Base-by-base conservation (phyloP, 2,888 invertebrate genomes). In the Ypsolopha scabrella region DNA sequence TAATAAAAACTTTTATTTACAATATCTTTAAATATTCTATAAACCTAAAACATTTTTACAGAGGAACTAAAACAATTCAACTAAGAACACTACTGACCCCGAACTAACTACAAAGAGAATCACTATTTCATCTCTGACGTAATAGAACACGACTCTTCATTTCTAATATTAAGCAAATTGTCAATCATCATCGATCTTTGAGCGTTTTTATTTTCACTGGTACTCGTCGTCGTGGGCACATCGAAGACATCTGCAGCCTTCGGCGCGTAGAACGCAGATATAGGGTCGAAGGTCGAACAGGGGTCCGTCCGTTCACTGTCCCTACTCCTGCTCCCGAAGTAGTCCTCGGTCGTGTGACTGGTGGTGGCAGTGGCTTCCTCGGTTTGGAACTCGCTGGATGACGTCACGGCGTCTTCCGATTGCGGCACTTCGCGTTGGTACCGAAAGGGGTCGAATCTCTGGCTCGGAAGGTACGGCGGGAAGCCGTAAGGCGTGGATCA, bases 401-500 rank as follows among this genome's bases (percentile, higher is more conserved):
- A 85, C 57, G 86, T 86, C 55, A 85, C 85, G 2, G 75, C 74
- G 60, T 86, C 86, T 56, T 86, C 85, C n/a, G 79, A 70, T 61
- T 74, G 78, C 52, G 69, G 61, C 54, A 58, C 62, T 8, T 80
- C 83, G 34, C 80, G 72, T 57, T 69, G 70, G 65, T 73, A 79
- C 67, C 82, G 64, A 65, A 81, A 75, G 53, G 72, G 67, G 69
- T 85, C 79, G 73, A 86, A 78, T 58, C 82, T 78, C 75, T 82
- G 85, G 72, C 78, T 74, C 52, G 85, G 78, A 72, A 87, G 76
- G 68, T 87, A 87, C 73, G 87, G 81, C 78, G 87, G 74, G 72
- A 86, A 80, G 82, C 86, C 86, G 85, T 87, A 87, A 48, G 87
- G 82, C 87, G 90, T 88, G 82, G 90, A 90, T 90, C 90, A 91